Conservation (phyloP, 2,113 vertebrate species). For the Marmota flaviventris region DNA sequence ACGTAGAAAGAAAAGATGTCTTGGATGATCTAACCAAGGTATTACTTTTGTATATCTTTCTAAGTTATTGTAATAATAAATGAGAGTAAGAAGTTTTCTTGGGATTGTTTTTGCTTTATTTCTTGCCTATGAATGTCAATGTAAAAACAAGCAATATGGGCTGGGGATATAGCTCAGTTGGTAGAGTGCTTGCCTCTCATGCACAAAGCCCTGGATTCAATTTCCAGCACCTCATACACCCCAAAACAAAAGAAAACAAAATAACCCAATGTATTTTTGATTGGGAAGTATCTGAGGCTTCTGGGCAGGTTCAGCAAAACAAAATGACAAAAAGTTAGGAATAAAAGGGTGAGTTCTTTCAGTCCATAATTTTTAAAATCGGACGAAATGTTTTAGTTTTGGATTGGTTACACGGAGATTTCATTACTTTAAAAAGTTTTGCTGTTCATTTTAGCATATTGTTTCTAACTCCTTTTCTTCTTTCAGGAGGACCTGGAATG, state of each 20-base stretch:
- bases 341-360: neutral
- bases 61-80: neutral
- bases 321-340: neutral
- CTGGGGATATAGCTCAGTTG: too few relatives aligned
- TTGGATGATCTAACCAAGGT: slow-evolving; percentile 94
- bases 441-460: slow-evolving; percentile 58
- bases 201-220: too few relatives aligned
- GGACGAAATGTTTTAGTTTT: neutral
- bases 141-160: neutral
- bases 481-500: slow-evolving; percentile 93
- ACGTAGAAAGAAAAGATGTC: slow-evolving; percentile 90
- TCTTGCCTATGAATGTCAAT: neutral
- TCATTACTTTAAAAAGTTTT: slow-evolving; percentile 4
- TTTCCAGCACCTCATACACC: too few relatives aligned
- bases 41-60: slow-evolving; percentile 48
- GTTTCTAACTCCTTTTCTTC: slow-evolving; percentile 56
- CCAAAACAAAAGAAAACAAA: too few relatives aligned
- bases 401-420: neutral
- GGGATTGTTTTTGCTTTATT: neutral
- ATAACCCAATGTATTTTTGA: neutral
- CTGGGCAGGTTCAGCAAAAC: neutral
- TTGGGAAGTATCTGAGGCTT: neutral
- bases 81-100: neutral
- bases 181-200: too few relatives aligned
- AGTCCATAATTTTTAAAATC: neutral